Evolutionary conservation across 2,113 vertebrate species (phyloP).

Genomic region (Bubo blakistoni): DNA sequence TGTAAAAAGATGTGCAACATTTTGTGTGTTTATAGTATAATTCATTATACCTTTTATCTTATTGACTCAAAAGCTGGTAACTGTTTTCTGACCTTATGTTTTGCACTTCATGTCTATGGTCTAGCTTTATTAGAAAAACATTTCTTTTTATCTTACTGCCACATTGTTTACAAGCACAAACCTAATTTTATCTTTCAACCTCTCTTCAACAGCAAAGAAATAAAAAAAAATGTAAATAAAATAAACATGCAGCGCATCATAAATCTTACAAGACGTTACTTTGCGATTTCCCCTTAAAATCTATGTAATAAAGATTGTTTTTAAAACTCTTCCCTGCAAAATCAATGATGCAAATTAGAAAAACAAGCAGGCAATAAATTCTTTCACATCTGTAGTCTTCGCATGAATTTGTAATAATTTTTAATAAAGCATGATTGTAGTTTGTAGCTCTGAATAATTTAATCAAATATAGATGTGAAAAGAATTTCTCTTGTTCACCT

Average conservation of each 20-base stretch:
- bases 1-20: slow-evolving; percentile 46
- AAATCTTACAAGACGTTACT: slow-evolving; percentile 83
- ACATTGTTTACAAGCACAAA: slow-evolving; percentile 75
- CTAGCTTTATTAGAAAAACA: slow-evolving; percentile 73
- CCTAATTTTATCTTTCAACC: slow-evolving; percentile 79
- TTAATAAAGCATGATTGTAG: slow-evolving; percentile 99
- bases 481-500: slow-evolving; percentile 80
- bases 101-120: slow-evolving; percentile 63
- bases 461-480: slow-evolving; percentile 89
- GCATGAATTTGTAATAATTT: slow-evolving; percentile 98
- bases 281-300: slow-evolving; percentile 80
- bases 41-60: slow-evolving; percentile 75
- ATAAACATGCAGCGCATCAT: slow-evolving; percentile 79
- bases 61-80: slow-evolving; percentile 70
- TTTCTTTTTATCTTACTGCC: slow-evolving; percentile 76
- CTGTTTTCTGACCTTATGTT: slow-evolving; percentile 70
- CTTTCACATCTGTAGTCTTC: slow-evolving; percentile 92
- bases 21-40: slow-evolving; percentile 70
- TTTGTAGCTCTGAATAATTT: slow-evolving; percentile 99
- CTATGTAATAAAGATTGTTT: slow-evolving; percentile 88
- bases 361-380: slow-evolving; percentile 99
- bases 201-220: slow-evolving; percentile 75
- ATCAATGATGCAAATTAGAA: slow-evolving; percentile 99
- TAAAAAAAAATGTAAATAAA: slow-evolving; percentile 90
- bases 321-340: slow-evolving; percentile 89